Conservation (phyloP, 1,140 invertebrate species). For the Leptoteleia sp. region DNA sequence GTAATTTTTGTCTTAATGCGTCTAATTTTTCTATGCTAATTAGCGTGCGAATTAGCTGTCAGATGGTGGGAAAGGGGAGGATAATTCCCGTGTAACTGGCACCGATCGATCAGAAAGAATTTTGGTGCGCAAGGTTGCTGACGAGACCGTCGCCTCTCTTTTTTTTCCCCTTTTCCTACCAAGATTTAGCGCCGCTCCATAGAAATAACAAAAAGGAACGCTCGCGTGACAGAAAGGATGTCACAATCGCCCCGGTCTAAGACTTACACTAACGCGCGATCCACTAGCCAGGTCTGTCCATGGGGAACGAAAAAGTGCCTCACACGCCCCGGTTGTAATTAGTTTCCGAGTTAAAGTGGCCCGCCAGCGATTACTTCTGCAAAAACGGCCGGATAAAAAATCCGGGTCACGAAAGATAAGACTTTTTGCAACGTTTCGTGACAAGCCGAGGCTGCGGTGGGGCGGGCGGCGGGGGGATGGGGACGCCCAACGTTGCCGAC, state of each 20-base stretch:
- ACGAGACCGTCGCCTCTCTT: neutral
- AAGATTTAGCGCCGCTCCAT: neutral
- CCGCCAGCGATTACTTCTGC: constrained; percentile 58
- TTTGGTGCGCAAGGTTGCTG: neutral
- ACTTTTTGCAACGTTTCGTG: constrained; percentile 60
- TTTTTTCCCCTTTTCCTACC: neutral
- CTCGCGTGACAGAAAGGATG: constrained; percentile 41
- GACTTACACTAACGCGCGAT: constrained; percentile 25
- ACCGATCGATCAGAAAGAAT: neutral
- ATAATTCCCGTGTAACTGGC: too few species aligned
- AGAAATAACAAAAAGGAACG: constrained; percentile 16
- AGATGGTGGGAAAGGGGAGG: too few species aligned
- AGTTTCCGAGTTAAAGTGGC: constrained; percentile 77
- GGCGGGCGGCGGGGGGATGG: constrained; percentile 2
- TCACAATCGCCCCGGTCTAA: constrained; percentile 23
- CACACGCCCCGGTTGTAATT: constrained; percentile 74
- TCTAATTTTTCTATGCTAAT: too few species aligned
- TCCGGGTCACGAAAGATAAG: constrained; percentile 70
- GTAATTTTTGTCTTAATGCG: too few species aligned
- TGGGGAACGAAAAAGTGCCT: constrained; percentile 69
- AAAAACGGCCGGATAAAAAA: constrained; percentile 67
- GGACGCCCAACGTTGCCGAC: constrained; percentile 26
- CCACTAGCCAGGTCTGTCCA: constrained; percentile 21
- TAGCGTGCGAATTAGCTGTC: too few species aligned
- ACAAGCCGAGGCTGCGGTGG: constrained; percentile 52